These are phyloP conservation scores for Etheostoma perlongum DNA, from an alignment of 2,797 vertebrate genomes.

Conservation along the genomic window DNA sequence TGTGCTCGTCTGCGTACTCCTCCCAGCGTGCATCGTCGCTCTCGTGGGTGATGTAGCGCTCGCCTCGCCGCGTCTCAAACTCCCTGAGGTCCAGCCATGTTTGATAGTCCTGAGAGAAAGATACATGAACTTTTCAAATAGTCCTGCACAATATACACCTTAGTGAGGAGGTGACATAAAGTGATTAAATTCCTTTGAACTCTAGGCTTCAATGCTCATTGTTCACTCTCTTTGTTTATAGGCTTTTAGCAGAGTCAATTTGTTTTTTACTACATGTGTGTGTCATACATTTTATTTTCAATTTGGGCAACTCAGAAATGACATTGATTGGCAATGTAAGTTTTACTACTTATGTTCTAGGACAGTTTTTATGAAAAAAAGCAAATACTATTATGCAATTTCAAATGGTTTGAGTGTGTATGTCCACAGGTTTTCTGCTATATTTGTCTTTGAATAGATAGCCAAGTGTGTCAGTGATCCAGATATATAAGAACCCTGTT, in stretches of 20 bases:
- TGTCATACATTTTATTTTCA: no score
- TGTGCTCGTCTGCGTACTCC: constrained; percentile 92
- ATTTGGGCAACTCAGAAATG: no score
- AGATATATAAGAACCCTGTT: no score
- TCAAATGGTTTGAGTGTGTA: no score
- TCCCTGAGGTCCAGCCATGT: constrained; percentile 99
- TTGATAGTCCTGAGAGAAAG: constrained; percentile 92
- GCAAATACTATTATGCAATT: not conserved
- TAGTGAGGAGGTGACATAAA: not conserved
- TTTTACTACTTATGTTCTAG: not conserved
- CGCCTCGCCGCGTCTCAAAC: constrained; percentile 95
- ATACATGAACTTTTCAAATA: not conserved
- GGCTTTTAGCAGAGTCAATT: not conserved
- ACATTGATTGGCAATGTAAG: not conserved
- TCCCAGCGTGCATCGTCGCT: constrained; percentile 98
- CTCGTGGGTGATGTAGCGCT: constrained; percentile 98
- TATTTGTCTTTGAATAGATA: no score
- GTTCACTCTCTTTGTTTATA: not conserved
- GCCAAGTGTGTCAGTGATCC: no score
- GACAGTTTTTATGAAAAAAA: not conserved
- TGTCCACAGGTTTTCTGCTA: no score
- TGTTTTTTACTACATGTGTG: not conserved
- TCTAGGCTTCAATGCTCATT: not conserved
- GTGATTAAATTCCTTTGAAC: not conserved
- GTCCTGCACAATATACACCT: not conserved